Evolutionary conservation across 1,140 invertebrate genomes (phyloP).

Genomic region (Drosophila kurseongensis): DNA sequence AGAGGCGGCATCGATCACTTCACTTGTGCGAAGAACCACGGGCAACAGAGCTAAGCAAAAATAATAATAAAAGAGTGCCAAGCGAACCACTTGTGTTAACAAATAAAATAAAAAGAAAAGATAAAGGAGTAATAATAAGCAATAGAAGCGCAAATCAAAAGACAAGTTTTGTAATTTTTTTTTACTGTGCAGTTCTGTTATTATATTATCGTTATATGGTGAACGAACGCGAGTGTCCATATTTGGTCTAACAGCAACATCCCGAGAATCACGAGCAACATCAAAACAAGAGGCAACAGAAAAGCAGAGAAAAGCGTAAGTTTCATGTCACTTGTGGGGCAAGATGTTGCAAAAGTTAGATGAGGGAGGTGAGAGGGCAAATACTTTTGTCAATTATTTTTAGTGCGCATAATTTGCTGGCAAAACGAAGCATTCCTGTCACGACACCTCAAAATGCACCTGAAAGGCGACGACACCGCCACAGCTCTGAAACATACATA

Average conservation of each 20-base stretch:
- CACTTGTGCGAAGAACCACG: conserved; percentile 65
- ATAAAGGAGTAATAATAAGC: conserved; percentile 10
- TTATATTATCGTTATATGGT: conserved; percentile 58
- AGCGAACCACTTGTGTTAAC: conserved; percentile 17
- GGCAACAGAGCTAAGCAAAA: conserved; percentile 12
- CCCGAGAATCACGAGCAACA: conserved; percentile 11
- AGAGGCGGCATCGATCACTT: conserved; percentile 84
- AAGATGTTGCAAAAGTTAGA: not conserved
- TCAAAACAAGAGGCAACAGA: conserved; percentile 10
- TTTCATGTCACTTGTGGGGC: conserved; percentile 11
- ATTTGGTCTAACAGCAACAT: conserved; percentile 63
- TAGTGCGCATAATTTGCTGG: conserved; percentile 77
- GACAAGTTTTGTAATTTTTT: conserved; percentile 60
- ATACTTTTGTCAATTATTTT: conserved; percentile 76
- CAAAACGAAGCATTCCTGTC: conserved; percentile 72
- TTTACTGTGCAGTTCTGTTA: conserved; percentile 62
- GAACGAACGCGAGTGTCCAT: conserved; percentile 73
- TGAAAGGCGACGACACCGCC: conserved; percentile 52
- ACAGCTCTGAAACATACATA: conserved; percentile 2
- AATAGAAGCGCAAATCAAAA: conserved; percentile 36
- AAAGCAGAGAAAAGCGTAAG: conserved; percentile 31
- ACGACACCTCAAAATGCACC: conserved; percentile 82
- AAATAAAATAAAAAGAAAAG: conserved; percentile 19
- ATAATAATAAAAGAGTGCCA: conserved; percentile 14
- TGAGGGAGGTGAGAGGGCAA: conserved; percentile 16